phyloP scores from a whole-genome alignment of 1,140 invertebrate species.

The Adelges cooleyi region DNA sequence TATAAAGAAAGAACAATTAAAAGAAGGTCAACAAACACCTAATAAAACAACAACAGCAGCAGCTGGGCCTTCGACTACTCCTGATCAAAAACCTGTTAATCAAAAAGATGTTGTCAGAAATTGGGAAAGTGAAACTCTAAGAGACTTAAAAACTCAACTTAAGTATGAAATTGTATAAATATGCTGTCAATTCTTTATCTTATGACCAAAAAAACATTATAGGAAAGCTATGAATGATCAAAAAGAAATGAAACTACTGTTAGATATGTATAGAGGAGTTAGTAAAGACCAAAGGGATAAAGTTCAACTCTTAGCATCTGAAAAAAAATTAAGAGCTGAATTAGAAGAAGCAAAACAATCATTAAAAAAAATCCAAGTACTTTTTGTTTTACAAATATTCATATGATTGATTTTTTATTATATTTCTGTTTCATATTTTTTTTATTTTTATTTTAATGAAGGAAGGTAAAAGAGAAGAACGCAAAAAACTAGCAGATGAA shows the following conservation, averaged over 20 bases:
- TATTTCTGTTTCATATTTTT: not conserved
- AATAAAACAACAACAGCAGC: slow-evolving; percentile 39
- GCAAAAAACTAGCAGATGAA: slow-evolving; percentile 86
- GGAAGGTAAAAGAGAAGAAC: slow-evolving; percentile 83
- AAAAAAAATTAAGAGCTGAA: slow-evolving; percentile 79
- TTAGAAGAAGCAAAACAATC: slow-evolving; percentile 77
- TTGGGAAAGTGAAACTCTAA: slow-evolving; percentile 50
- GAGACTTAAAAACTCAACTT: slow-evolving; percentile 79
- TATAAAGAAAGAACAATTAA: slow-evolving; percentile 18
- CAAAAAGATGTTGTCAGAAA: slow-evolving; percentile 43
- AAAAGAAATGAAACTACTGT: slow-evolving; percentile 82
- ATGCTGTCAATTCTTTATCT: not conserved
- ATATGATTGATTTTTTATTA: too few species aligned
- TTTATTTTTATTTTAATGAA: slow-evolving; percentile 38
- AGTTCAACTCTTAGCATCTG: slow-evolving; percentile 88
- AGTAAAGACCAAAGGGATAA: slow-evolving; percentile 93
- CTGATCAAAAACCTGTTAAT: slow-evolving; percentile 35
- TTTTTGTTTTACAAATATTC: too few species aligned
- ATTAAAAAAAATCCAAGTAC: slow-evolving; percentile 62
- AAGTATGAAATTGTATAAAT: slow-evolving; percentile 49
- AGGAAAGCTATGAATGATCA: slow-evolving; percentile 87
- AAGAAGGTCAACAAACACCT: slow-evolving; percentile 41
- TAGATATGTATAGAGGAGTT: slow-evolving; percentile 95
- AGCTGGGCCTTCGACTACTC: slow-evolving; percentile 42
- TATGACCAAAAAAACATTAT: too few species aligned